These are phyloP conservation scores for Cathartes aura DNA, from an alignment of 2,113 vertebrate species.

Conservation along the genomic window DNA sequence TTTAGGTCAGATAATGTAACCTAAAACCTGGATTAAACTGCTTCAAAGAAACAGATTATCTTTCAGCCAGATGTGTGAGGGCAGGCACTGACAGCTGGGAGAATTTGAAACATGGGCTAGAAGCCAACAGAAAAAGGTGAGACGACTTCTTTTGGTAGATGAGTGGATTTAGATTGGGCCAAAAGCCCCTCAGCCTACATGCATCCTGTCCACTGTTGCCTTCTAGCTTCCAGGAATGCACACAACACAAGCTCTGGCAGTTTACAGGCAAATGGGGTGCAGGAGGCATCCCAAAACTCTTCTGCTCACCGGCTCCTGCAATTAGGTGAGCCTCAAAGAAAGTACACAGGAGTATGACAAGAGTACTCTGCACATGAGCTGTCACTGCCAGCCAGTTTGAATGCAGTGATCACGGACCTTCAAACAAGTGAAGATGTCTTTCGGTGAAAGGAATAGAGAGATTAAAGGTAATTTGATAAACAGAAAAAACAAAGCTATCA, in stretches of 20 bases:
- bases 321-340: slow-evolving; percentile 23
- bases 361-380: background rate
- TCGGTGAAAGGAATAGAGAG: background rate
- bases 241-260: background rate
- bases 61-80: background rate
- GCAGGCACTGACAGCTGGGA: background rate
- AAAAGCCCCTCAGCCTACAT: background rate
- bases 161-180: background rate
- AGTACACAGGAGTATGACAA: background rate
- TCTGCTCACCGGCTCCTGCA: background rate
- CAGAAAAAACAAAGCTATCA: background rate
- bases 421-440: background rate
- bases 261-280: background rate
- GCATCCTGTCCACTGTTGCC: background rate
- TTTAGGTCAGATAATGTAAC: background rate
- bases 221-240: background rate
- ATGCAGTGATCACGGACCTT: slow-evolving; percentile 22
- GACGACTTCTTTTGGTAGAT: background rate
- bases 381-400: background rate
- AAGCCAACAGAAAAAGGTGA: background rate
- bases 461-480: slow-evolving; percentile 47
- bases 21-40: background rate
- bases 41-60: background rate
- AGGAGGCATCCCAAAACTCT: background rate
- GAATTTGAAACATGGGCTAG: background rate